Evolutionary conservation across 2,797 vertebrate genomes (phyloP), one percentile per base, ranked within the genome.

Genomic region (Taeniopygia guttata): DNA sequence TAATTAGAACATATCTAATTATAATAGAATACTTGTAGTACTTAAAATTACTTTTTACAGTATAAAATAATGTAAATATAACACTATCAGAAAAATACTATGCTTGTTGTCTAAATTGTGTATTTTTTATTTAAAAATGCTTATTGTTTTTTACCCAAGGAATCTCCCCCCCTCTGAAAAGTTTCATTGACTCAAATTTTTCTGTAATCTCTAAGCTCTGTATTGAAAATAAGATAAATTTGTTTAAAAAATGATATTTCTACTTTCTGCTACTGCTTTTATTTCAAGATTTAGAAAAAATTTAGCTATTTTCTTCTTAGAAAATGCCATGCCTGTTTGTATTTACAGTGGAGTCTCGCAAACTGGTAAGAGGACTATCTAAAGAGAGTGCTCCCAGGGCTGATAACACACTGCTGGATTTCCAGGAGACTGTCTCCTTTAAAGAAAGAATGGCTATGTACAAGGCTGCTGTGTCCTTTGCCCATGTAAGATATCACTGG

Each of bases 401-500:
- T 95, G 98, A 97, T 84, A 77, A 84, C 88, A 92, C 96, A 94
- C 96, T 77, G 42, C 97, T 97, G 97, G 98, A 98, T 89, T 95
- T 97, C 95, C 97, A 98, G 46, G 98, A 99, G 92, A 96, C 96
- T 64, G 93, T 98, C 95, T 97, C 98, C 86, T 96, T 98, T 93
- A 98, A 98, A 96, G 98, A 98, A 93, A 97, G 98, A 64, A 97
- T 99, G 98, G 98, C 98, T 38, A 98, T 98, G 97, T 99, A 99
- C 97, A 99, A 99, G 96, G 98, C 98, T 93, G 98, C 99, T 90
- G 98, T 98, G 91, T 98, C 98, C 96, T 98, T 98, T 82, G 96
- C 97, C 90, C 96, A 97, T 58, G 99, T 99, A 98, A 98, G 98
- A 92, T 54, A 38, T 32, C 76, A 63, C 8, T 34, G 9, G 16